A percentile compares a stretch with the other conserved stretches of the same genome.
Evolutionary conservation across 64 coral and sea anemone genomes (phyloP).

Genomic region (Actinia tenebrosa): DNA sequence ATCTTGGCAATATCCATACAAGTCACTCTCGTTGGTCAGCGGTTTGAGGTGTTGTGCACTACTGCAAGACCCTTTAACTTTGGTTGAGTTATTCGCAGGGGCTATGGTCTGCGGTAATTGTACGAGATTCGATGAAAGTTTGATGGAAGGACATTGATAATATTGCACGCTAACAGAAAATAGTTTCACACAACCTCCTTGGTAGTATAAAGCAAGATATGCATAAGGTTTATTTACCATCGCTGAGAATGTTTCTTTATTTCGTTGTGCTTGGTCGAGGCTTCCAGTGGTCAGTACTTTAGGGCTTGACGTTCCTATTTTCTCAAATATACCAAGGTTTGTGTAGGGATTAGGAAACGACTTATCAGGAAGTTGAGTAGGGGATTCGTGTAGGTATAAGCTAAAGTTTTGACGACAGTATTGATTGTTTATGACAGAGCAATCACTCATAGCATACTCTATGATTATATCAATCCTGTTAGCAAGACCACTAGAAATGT

Average conservation of each 20-base stretch:
- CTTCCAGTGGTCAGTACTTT: background rate
- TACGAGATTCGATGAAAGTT: conserved; percentile 8
- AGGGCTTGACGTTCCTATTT: background rate
- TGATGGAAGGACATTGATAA: background rate
- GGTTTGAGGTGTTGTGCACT: background rate
- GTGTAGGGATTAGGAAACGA: background rate
- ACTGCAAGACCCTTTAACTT: background rate
- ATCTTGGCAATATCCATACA: conserved; percentile 23
- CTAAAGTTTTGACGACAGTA: background rate
- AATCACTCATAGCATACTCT: background rate
- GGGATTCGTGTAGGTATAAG: background rate
- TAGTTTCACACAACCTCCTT: conserved; percentile 9
- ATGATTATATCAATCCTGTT: background rate
- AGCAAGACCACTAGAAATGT: background rate
- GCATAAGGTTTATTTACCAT: background rate
- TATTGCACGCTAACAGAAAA: background rate
- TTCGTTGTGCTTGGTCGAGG: background rate
- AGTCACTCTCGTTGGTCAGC: background rate
- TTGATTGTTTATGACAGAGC: background rate
- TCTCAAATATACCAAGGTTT: background rate
- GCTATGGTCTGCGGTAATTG: background rate
- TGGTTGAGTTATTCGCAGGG: background rate
- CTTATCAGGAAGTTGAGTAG: background rate
- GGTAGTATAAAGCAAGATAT: conserved; percentile 12
- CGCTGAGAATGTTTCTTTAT: conserved; percentile 9